Evolutionary conservation across 2,888 invertebrate genomes (phyloP), one percentile per base, ranked within the genome.

Genomic region (Arrhopalites spinosus): DNA sequence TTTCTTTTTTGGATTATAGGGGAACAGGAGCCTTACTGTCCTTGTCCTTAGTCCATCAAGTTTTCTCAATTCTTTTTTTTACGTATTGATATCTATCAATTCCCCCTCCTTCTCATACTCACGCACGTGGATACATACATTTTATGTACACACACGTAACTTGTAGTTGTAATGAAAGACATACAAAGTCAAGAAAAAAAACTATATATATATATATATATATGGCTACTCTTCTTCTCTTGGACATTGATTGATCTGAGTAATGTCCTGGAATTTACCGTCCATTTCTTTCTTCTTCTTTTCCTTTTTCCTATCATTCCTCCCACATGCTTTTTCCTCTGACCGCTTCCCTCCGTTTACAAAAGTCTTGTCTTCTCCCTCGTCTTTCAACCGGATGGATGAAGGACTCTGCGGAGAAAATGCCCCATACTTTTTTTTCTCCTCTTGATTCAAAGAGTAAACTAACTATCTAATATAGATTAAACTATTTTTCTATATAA

Each of bases 201-300:
- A 8, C n/a, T n/a, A 53, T 20, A 53, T n/a, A 53, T 53, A 53
- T 20, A 23, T n/a, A n/a, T n/a, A 23, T 61, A 64, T 30, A 23
- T 23, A 45, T 66, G 45, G 45, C 66, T 20, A 36, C 43, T 66
- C 66, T 66, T 66, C 36, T 68, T 20, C 50, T 23, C 64, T 27
- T 53, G 50, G 73, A 73, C 73, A 73, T 73, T 73, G 73, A 73
- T 73, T 73, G 73, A 73, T 73, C 66, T 66, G 73, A 73, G 50
- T 72, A 72, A 72, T 72, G 72, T 72, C 63, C 61, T 59, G 63
- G 63, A 72, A 72, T 72, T 72, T 63, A 45, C 72, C 72, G 63
- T 72, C 72, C 72, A 72, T 66, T 72, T 45, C 66, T 66, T 69
- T 29, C 17, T 47, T 45, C 66, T 66, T 69, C 15, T 27, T 47